Base-by-base conservation (phyloP, 2,888 invertebrate species). In the Rhopalosiphum nymphaeae region DNA sequence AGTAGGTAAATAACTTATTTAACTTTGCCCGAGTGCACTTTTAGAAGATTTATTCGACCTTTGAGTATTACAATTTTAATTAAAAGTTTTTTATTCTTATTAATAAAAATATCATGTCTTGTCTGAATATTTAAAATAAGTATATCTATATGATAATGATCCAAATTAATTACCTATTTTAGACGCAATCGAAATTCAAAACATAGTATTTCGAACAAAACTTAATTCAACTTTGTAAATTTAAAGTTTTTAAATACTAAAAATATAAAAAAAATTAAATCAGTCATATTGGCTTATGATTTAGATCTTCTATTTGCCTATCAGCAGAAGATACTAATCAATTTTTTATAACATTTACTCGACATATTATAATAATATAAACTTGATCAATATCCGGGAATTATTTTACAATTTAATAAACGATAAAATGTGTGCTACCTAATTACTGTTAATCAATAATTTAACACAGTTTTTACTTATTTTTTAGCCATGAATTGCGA, bases 1-100 rank as follows among this genome's bases (percentile, higher is more conserved):
- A 25, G 25, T n/a, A 25, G 25, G 56, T 44, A 25, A 46, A 26
- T 92, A 86, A 86, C 61, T 90, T 90, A 61, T 46, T 46, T 46
- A 36, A 90, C 86, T 92, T 92, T 92, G 29, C 36, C 86, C 26
- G 13, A 36, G 46, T 36, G 57, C 46, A n/a, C n/a, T 85, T 85
- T 25, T n/a, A 36, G 9, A 88, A 89, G 49, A 89, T 89, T 93
- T 89, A 89, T 93, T n/a, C n/a, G 9, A 0, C 61, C 61, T 67
- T n/a, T 25, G 78, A 88, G 53, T 42, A 25, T 78, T 44, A 44
- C 7, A 78, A 89, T 93, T 89, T 93, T 89, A 89, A 93, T 93
- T 93, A 93, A 93, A 93, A 93, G 92, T 92, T 92, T 92, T 92
- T 61, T 78, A 78, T 61, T 90, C 26, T 90, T 67, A 57, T 29